phyloP scores from a whole-genome alignment of 2,888 invertebrate species.

The Brachypterus glaber region DNA sequence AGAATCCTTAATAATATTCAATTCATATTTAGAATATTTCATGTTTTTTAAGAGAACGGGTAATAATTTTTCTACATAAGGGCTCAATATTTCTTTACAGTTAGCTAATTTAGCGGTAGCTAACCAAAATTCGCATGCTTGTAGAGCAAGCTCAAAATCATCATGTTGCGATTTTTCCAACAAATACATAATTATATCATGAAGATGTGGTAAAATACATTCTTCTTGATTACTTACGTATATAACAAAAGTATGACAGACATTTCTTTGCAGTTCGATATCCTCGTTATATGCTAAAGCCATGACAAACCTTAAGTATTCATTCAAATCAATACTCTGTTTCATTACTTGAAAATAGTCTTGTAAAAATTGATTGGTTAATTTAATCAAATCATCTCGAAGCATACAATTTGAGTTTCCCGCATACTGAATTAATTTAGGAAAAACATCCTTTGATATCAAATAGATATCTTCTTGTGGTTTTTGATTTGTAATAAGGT shows the following conservation, averaged over 20 bases:
- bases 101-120: slow-evolving; percentile 88
- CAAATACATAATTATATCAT: slow-evolving; percentile 97
- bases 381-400: slow-evolving; percentile 28
- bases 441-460: slow-evolving; percentile 31
- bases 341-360: slow-evolving; percentile 34
- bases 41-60: slow-evolving; percentile 92
- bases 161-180: slow-evolving; percentile 83
- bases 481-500: slow-evolving; percentile 48
- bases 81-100: slow-evolving; percentile 82
- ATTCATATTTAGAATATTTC: slow-evolving; percentile 95
- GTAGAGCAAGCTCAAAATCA: slow-evolving; percentile 88
- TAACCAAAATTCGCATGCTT: slow-evolving; percentile 99
- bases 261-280: slow-evolving; percentile 91
- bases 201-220: slow-evolving; percentile 88
- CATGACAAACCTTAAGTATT: slow-evolving; percentile 72
- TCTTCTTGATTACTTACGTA: slow-evolving; percentile 84
- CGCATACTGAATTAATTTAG: slow-evolving; percentile 30
- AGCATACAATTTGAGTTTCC: slow-evolving; percentile 28
- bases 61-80: slow-evolving; percentile 74
- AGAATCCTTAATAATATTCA: slow-evolving; percentile 85
- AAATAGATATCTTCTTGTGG: slow-evolving; percentile 29
- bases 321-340: slow-evolving; percentile 31
- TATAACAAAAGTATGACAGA: slow-evolving; percentile 94
- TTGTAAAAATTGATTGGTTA: slow-evolving; percentile 37
- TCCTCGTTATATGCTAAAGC: slow-evolving; percentile 89